Conservation (phyloP, 1,140 invertebrate genomes). For the Araneus ventricosus region DNA sequence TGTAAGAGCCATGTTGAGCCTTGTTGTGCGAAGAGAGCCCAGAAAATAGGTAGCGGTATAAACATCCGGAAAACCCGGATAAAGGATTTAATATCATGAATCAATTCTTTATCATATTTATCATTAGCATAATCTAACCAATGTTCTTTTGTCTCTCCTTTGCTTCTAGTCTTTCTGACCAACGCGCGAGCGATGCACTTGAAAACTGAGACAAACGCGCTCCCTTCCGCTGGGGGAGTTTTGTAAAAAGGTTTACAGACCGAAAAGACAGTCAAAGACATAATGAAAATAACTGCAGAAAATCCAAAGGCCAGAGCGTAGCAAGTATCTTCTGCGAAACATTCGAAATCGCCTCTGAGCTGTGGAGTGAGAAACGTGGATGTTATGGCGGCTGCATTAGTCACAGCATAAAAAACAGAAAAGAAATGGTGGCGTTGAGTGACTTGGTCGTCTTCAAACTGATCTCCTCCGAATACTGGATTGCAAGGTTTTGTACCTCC, state of each 20-base stretch:
- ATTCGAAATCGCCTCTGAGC: constrained; percentile 76
- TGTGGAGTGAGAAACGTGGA: constrained; percentile 78
- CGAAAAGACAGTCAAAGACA: constrained; percentile 86
- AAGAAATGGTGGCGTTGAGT: constrained; percentile 77
- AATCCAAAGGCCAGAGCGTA: constrained; percentile 80
- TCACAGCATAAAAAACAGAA: constrained; percentile 79
- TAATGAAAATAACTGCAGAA: constrained; percentile 79
- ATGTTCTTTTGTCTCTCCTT: constrained; percentile 83
- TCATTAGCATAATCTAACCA: constrained; percentile 90
- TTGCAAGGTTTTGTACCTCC: constrained; percentile 99
- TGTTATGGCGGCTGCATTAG: constrained; percentile 80
- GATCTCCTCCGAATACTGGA: constrained; percentile 98
- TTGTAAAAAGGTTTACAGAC: constrained; percentile 88
- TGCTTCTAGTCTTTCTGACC: constrained; percentile 54
- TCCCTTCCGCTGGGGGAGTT: constrained; percentile 88
- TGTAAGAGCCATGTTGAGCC: constrained; percentile 96
- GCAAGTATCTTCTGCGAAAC: constrained; percentile 79
- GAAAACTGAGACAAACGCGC: constrained; percentile 88
- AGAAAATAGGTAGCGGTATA: constrained; percentile 92
- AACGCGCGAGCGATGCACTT: constrained; percentile 84
- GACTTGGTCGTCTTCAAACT: constrained; percentile 85
- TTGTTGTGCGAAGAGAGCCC: constrained; percentile 94
- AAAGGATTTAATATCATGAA: constrained; percentile 88
- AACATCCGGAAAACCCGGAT: constrained; percentile 88
- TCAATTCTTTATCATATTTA: constrained; percentile 84